Conservation (phyloP, 2,888 invertebrate species). For the Zygaena filipendulae region DNA sequence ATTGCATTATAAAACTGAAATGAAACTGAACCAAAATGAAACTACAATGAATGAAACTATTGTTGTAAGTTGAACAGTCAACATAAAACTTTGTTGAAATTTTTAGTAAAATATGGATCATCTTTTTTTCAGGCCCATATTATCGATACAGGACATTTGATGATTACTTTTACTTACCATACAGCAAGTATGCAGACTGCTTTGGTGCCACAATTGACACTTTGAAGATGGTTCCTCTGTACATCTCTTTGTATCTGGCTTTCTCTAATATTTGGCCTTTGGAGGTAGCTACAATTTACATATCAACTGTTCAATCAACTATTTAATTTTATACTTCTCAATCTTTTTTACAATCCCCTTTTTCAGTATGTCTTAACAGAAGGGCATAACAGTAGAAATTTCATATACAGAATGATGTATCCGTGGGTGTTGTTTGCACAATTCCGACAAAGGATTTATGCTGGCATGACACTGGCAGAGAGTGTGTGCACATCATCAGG, state of each 20-base stretch:
- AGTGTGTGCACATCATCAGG: constrained; percentile 93
- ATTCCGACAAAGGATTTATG: constrained; percentile 91
- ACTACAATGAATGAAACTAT: too few species aligned
- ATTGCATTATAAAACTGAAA: too few species aligned
- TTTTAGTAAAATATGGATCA: too few species aligned
- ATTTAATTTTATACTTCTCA: too few species aligned
- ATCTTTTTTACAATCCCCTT: too few species aligned
- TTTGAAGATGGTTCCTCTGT: constrained; percentile 74
- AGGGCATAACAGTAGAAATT: constrained; percentile 78
- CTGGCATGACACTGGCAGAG: constrained; percentile 90
- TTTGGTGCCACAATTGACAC: constrained; percentile 71
- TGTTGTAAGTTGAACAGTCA: too few species aligned
- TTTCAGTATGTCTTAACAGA: constrained; percentile 84
- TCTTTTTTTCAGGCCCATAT: constrained; percentile 89
- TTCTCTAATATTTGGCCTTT: constrained; percentile 78
- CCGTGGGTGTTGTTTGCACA: constrained; percentile 88
- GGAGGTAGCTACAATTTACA: too few species aligned
- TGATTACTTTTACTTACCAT: constrained; percentile 80
- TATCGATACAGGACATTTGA: constrained; percentile 89
- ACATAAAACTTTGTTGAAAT: too few species aligned
- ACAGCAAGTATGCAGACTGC: constrained; percentile 72
- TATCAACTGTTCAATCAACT: too few species aligned
- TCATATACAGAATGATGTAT: constrained; percentile 84
- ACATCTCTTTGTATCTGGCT: constrained; percentile 73
- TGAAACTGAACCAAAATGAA: too few species aligned